Base-by-base conservation (phyloP, 2,888 invertebrate genomes). In the Cheilosia urbana region DNA sequence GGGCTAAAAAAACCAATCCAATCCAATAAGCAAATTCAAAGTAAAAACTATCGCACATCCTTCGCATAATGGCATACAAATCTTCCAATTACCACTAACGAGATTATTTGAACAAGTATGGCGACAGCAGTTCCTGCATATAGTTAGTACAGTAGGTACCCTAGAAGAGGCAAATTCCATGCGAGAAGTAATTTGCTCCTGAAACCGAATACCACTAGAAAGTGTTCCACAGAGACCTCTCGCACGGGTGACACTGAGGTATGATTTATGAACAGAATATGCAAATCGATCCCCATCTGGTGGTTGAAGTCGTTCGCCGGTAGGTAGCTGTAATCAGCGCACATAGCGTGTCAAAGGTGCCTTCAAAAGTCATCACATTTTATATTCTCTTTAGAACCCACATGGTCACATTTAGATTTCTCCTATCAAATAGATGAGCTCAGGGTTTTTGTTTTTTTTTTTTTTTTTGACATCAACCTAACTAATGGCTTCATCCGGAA, bases 71-170 rank as follows among this genome's bases (percentile, higher is more conserved):
- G 47, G 71, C 71, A 66, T 72, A 82, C 78, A 78, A 66, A 82
- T 65, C 68, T 78, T 78, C 82, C 77, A 82, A 78, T 82, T 82
- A 82, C 73, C 53, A 47, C 72, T 73, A 79, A 79, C 79, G 42
- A 79, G 79, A 45, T 79, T 79, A 53, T 66, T 73, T 27, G 6
- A 7, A 72, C 21, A 42, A 58, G 17, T 47, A 76, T 11, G 30
- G 24, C 51, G 24, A 34, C 27, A 55, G 21, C 42, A 58, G 53
- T 27, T 19, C 3, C n/a, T 15, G 0, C 45, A 45, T 15, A 34
- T 17, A 24, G 19, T 53, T 19, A n/a, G 30, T 19, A 30, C 4
- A 17, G 4, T 11, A 17, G 13, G 4, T 11, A 17, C 30, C 17
- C 4, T 47, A 30, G n/a, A 19, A 15, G 1, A 17, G 21, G 15